Base-by-base conservation (phyloP, 2,888 invertebrate species). In the Aelia acuminata region DNA sequence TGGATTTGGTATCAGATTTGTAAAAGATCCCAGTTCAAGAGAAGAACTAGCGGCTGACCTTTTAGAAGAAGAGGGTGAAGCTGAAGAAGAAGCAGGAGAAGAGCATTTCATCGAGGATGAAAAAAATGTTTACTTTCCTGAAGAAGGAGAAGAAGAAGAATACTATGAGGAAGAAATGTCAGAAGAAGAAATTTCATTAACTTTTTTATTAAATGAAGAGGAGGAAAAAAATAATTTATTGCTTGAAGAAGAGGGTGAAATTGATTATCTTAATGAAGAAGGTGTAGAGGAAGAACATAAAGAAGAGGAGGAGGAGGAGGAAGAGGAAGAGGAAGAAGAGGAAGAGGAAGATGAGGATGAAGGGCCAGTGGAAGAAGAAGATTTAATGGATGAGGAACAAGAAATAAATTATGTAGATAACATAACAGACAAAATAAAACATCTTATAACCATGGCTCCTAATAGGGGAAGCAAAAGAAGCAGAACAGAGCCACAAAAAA, bases 51-150 rank as follows among this genome's bases (percentile, higher is more conserved):
- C 43, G 7, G n/a, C n/a, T 43, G 80, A 80, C 39, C 3, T n/a
- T 11, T n/a, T 80, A n/a, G 80, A 80, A 43, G 80, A 80, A 11
- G 80, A 80, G 80, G n/a, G n/a, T 43, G 80, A 80, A 80, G 10
- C 8, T 22, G 80, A 80, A 43, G 80, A 80, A 22, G 80, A 80
- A n/a, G 10, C 43, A 11, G 43, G n/a, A 80, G 43, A 80, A 80
- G 80, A 80, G 43, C 22, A 39, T 43, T 1, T 47, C 13, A 3
- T 0, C 5, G n/a, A 47, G 13, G 80, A 70, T 5, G 63, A 35
- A 18, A 31, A 70, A 11, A 3, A 35, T 22, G 15, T 10, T n/a
- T 13, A 80, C 22, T 80, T 80, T 47, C n/a, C 18, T 10, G 43
- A 80, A 5, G 43, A 80, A n/a, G 10, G 11, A 43, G 43, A 80